phyloP scores from a whole-genome alignment of 1,140 invertebrate genomes.

The Orius insidiosus region DNA sequence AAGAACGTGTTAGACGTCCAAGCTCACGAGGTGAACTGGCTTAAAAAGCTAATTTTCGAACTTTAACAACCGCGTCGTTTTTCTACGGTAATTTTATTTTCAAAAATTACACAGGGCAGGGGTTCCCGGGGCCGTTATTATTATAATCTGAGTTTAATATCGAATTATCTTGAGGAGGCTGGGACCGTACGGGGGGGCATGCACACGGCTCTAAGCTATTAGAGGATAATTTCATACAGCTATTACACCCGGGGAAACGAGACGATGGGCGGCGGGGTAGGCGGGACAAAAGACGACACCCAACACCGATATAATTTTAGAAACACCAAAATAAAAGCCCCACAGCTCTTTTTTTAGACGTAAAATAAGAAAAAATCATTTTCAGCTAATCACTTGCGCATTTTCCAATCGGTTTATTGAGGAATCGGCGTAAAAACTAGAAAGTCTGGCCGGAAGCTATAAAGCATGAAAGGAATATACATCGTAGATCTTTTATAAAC shows the following conservation, averaged over 20 bases:
- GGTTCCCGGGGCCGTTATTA: constrained; percentile 14
- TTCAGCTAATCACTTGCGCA: too few relatives aligned
- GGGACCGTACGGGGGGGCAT: constrained; percentile 1
- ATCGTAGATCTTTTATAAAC: too few relatives aligned
- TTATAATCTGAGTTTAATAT: constrained; percentile 18
- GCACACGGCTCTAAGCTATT: constrained; percentile 9
- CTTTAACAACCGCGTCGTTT: constrained; percentile 14
- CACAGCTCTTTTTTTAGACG: too few relatives aligned
- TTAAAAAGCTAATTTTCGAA: constrained; percentile 13
- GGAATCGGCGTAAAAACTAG: too few relatives aligned
- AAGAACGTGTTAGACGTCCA: constrained; percentile 6
- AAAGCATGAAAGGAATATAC: too few relatives aligned
- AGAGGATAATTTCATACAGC: constrained; percentile 13
- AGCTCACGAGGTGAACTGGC: constrained; percentile 12
- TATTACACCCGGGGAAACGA: constrained; percentile 6
- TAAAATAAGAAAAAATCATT: too few relatives aligned
- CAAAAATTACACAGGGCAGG: constrained; percentile 16
- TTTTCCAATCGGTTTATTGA: too few relatives aligned
- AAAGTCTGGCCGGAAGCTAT: too few relatives aligned
- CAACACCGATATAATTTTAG: too few relatives aligned
- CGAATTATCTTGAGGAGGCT: constrained; percentile 10
- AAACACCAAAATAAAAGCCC: too few relatives aligned
- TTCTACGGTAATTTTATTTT: constrained; percentile 17
- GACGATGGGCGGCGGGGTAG: too few relatives aligned
- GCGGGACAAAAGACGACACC: too few relatives aligned